Evolutionary conservation across 1,140 invertebrate genomes (phyloP).

Genomic region (Sarcophaga peregrina): DNA sequence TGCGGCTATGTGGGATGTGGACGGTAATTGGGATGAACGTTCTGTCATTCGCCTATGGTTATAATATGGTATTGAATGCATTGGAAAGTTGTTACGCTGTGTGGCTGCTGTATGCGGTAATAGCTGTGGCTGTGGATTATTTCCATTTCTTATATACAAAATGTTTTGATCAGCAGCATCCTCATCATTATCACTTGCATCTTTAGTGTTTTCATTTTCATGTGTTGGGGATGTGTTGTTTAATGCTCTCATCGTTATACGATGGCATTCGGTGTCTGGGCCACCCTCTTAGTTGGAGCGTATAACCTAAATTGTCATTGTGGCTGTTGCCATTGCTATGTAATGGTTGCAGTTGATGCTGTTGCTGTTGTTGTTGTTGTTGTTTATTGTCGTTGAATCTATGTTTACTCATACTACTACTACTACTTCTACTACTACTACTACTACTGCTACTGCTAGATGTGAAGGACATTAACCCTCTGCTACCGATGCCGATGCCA

Average conservation of each 20-base stretch:
- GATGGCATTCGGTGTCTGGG: conserved; percentile 29
- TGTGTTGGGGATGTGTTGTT: conserved; percentile 48
- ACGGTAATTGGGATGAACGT: background rate
- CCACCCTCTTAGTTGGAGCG: conserved; percentile 30
- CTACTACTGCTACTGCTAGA: conserved; percentile 2
- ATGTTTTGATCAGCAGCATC: conserved; percentile 35
- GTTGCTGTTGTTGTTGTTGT: conserved; percentile 51
- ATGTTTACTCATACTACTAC: background rate
- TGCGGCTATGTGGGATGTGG: background rate
- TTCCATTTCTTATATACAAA: conserved; percentile 17
- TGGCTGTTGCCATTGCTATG: background rate
- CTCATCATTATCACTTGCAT: conserved; percentile 7
- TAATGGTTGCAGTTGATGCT: conserved; percentile 19
- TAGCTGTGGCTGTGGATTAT: background rate
- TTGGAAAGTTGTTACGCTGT: conserved; percentile 45
- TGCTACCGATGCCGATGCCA: conserved; percentile 17
- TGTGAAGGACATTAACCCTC: background rate
- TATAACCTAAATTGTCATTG: conserved; percentile 46
- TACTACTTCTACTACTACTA: conserved; percentile 47
- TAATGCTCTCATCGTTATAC: conserved; percentile 31
- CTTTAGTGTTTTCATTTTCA: background rate
- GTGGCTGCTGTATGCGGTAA: conserved; percentile 44
- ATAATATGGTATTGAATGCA: background rate
- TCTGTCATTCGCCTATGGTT: background rate
- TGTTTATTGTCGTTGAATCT: conserved; percentile 43